Evolutionary conservation across 2,888 invertebrate genomes (phyloP).

Genomic region (Rapana venosa): DNA sequence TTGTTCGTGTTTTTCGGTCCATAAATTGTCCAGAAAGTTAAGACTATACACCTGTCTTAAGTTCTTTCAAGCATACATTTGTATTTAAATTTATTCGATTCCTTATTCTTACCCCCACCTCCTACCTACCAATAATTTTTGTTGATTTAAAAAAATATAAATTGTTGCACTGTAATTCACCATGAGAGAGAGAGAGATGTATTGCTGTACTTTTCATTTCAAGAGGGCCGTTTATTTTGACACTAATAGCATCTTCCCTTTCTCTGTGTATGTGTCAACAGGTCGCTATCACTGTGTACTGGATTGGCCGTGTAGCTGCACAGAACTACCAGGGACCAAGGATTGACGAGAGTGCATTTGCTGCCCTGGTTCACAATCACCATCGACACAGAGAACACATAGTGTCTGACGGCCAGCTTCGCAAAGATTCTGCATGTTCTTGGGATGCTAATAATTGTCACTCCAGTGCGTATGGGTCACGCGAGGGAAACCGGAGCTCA

Average conservation of each 20-base stretch:
- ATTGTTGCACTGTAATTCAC: too few species aligned
- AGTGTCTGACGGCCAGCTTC: slow-evolving; percentile 59
- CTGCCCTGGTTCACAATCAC: slow-evolving; percentile 67
- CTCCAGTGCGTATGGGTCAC: slow-evolving; percentile 62
- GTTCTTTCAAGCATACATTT: too few species aligned
- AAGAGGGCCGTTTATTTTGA: too few species aligned
- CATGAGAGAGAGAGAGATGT: background rate
- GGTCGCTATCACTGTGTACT: slow-evolving; percentile 76
- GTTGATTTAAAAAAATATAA: too few species aligned
- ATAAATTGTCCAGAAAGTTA: too few species aligned
- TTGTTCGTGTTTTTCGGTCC: too few species aligned
- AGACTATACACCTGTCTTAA: too few species aligned
- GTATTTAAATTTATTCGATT: too few species aligned
- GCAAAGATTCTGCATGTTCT: slow-evolving; percentile 56
- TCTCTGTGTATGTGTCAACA: slow-evolving; percentile 47
- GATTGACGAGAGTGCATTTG: slow-evolving; percentile 74
- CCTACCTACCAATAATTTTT: too few species aligned
- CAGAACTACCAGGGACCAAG: slow-evolving; percentile 69
- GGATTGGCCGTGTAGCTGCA: slow-evolving; percentile 71
- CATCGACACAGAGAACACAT: slow-evolving; percentile 62
- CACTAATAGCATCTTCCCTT: too few species aligned
- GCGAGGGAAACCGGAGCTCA: slow-evolving; percentile 37
- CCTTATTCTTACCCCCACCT: too few species aligned
- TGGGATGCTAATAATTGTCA: slow-evolving; percentile 58
- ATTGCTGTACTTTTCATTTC: background rate